Conservation (phyloP, 2,113 vertebrate genomes). For the Myiozetetes cayanensis region DNA sequence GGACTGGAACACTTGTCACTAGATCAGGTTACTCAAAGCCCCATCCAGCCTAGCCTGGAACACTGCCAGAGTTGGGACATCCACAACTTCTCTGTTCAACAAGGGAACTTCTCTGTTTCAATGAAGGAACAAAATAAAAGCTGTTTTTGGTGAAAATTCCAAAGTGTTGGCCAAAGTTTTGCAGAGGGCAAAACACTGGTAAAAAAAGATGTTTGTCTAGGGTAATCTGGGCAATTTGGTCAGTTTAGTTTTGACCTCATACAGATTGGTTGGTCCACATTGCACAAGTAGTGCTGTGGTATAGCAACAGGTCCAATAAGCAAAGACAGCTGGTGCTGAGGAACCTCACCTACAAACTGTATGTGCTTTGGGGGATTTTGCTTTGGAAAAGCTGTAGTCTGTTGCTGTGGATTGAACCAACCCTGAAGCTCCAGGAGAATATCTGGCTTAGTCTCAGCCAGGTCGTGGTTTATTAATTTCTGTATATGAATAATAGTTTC, state of each 20-base stretch:
- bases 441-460: not conserved
- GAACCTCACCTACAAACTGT: not conserved
- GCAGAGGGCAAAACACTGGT: not conserved
- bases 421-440: not conserved
- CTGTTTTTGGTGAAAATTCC: not conserved
- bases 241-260: not conserved
- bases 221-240: not conserved
- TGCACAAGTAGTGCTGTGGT: not conserved
- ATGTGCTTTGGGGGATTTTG: not conserved
- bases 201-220: not conserved
- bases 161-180: not conserved
- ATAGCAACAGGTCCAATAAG: not conserved
- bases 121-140: not conserved
- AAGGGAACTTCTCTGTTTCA: not conserved
- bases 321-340: not conserved
- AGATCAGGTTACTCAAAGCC: not conserved
- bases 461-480: not conserved
- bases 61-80: not conserved
- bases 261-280: not conserved
- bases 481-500: not conserved
- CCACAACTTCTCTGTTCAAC: not conserved
- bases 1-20: not conserved
- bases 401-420: not conserved
- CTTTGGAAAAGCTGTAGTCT: not conserved
- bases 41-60: not conserved